Conservation (phyloP, 2,113 vertebrate species). For the Gila orcuttii region DNA sequence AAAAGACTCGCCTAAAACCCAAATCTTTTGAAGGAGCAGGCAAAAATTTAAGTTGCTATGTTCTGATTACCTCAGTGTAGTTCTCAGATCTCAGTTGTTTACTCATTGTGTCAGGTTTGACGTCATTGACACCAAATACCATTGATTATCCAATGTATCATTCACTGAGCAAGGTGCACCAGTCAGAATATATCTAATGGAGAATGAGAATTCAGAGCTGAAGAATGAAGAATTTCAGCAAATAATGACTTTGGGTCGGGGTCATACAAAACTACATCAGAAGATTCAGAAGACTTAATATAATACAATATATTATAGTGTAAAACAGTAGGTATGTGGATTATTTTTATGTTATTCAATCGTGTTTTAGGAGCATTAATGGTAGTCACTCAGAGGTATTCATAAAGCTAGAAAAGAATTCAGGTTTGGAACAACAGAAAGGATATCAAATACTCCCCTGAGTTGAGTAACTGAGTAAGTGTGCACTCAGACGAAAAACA, state of each 20-base stretch:
- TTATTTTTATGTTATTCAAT: conserved; percentile 43
- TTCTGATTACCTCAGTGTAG: no score
- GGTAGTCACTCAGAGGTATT: neutral
- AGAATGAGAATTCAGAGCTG: neutral
- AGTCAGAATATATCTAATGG: neutral
- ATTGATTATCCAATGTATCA: neutral
- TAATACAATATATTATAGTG: neutral
- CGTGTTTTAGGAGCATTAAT: neutral
- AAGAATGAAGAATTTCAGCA: neutral
- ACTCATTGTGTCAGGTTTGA: neutral
- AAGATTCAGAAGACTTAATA: conserved; percentile 2
- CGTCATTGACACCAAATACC: neutral
- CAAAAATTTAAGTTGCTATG: no score
- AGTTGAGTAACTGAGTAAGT: conserved; percentile 1
- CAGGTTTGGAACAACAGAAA: neutral
- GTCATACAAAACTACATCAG: neutral
- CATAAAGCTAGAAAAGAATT: neutral
- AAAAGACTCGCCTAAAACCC: no score
- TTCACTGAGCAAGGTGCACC: no score
- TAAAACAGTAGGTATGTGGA: neutral
- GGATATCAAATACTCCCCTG: conserved; percentile 1
- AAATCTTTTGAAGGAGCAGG: no score
- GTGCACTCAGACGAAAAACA: neutral
- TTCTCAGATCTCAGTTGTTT: no score
- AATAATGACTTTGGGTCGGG: neutral